phyloP scores from a whole-genome alignment of 2,797 vertebrate species.

The Rhinogobio ventralis region DNA sequence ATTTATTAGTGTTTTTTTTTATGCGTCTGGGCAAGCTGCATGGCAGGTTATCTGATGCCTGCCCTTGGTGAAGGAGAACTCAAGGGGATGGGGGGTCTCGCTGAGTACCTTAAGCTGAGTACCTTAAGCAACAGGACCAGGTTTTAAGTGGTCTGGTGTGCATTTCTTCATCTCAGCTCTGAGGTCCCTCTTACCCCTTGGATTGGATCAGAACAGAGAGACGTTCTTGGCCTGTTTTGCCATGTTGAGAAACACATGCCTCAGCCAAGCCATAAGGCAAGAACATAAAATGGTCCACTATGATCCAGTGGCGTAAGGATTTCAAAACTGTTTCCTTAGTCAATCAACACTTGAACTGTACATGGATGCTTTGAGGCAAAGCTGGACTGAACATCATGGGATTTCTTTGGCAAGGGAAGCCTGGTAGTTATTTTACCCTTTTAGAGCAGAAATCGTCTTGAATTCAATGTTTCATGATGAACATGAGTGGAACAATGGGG shows the following conservation, averaged over 20 bases:
- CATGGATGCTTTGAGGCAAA: conserved; percentile 52
- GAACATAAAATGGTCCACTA: conserved; percentile 1
- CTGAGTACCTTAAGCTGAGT: conserved; percentile 28
- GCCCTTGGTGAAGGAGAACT: conserved; percentile 22
- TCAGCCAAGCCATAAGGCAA: conserved; percentile 49
- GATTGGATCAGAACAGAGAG: conserved; percentile 13
- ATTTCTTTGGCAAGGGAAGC: conserved; percentile 51
- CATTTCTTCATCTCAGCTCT: conserved; percentile 35
- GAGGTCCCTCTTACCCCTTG: conserved; percentile 16
- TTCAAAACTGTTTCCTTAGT: conserved; percentile 34
- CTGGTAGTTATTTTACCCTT: conserved; percentile 24
- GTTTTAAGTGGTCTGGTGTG: conserved; percentile 49
- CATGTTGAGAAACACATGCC: conserved; percentile 27
- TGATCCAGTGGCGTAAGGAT: conserved; percentile 45
- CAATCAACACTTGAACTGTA: conserved; percentile 66
- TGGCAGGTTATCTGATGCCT: conserved; percentile 1
- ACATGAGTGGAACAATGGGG: conserved; percentile 4
- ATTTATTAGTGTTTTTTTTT: conserved; percentile 37
- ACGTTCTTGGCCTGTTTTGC: conserved; percentile 29
- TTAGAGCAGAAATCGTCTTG: conserved; percentile 15
- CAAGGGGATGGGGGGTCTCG: conserved; percentile 17
- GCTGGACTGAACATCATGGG: conserved; percentile 64
- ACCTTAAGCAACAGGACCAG: conserved; percentile 56
- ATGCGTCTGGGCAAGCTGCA: background rate
- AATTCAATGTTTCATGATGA: conserved; percentile 27